phyloP scores from a whole-genome alignment of 2,113 vertebrate genomes.

The Gila orcuttii region DNA sequence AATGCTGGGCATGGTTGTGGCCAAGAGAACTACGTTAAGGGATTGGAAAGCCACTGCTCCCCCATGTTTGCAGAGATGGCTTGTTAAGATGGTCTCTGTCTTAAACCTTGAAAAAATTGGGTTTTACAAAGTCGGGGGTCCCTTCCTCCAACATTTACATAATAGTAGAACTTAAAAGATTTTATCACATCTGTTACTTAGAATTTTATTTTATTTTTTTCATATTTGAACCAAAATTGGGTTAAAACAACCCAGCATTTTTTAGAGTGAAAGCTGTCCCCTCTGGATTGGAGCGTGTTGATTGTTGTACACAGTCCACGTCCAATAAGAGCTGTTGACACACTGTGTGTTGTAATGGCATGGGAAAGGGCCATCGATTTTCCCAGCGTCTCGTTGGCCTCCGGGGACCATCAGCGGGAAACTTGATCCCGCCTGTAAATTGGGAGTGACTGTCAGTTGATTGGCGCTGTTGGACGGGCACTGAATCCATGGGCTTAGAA shows the following conservation, averaged over 20 bases:
- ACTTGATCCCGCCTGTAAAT: conserved; percentile 36
- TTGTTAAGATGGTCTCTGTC: background rate
- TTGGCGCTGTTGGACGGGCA: background rate
- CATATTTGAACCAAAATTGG: too few species aligned
- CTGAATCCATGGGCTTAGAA: conserved; percentile 29
- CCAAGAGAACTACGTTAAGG: background rate
- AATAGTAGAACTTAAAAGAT: background rate
- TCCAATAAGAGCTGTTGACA: conserved; percentile 20
- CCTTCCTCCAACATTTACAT: background rate
- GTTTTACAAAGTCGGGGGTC: background rate
- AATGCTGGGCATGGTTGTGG: background rate
- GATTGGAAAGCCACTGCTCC: background rate
- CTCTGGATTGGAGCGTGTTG: background rate
- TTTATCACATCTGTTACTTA: background rate
- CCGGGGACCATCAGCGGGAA: conserved; percentile 28
- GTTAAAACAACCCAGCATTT: too few species aligned
- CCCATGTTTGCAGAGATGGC: background rate
- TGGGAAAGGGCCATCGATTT: conserved; percentile 37
- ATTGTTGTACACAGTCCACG: background rate
- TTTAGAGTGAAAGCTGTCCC: background rate
- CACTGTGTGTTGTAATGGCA: conserved; percentile 24
- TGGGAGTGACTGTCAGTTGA: conserved; percentile 20
- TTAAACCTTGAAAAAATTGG: background rate
- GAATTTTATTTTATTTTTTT: too few species aligned
- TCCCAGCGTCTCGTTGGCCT: conserved; percentile 35